Evolutionary conservation across 2,797 vertebrate species (phyloP).

Genomic region (Micrastur ruficollis): DNA sequence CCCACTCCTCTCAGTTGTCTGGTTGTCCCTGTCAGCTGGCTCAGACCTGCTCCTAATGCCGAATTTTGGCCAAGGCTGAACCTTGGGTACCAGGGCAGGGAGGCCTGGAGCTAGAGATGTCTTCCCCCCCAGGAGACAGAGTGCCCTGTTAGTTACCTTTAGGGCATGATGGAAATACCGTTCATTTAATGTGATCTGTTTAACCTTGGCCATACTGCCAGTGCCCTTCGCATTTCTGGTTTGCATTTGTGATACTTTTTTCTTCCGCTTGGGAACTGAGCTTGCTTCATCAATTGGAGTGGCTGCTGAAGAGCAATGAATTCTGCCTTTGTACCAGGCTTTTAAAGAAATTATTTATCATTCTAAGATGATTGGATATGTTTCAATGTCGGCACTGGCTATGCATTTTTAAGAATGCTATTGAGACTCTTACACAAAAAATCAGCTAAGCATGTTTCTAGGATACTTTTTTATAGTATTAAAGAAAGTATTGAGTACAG

Average conservation of each 20-base stretch:
- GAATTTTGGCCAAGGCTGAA: neutral
- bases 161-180: neutral
- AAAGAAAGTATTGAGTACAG: neutral
- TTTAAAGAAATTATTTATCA: neutral
- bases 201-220: neutral
- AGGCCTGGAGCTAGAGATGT: neutral
- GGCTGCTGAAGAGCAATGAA: neutral
- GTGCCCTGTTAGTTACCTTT: neutral
- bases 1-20: neutral
- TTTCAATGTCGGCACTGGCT: neutral
- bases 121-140: neutral
- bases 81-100: neutral
- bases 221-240: neutral
- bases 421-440: neutral
- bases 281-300: neutral
- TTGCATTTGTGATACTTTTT: neutral
- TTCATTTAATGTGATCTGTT: neutral
- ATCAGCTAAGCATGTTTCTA: neutral
- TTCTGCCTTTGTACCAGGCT: neutral
- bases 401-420: neutral
- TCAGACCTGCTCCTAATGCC: neutral
- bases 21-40: fast-evolving
- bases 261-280: neutral
- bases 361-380: neutral
- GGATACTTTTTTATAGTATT: neutral